A percentile compares a stretch with the other conserved stretches of the same genome.
Evolutionary conservation across 2,797 vertebrate genomes (phyloP).

Genomic region (Caiman crocodilus): DNA sequence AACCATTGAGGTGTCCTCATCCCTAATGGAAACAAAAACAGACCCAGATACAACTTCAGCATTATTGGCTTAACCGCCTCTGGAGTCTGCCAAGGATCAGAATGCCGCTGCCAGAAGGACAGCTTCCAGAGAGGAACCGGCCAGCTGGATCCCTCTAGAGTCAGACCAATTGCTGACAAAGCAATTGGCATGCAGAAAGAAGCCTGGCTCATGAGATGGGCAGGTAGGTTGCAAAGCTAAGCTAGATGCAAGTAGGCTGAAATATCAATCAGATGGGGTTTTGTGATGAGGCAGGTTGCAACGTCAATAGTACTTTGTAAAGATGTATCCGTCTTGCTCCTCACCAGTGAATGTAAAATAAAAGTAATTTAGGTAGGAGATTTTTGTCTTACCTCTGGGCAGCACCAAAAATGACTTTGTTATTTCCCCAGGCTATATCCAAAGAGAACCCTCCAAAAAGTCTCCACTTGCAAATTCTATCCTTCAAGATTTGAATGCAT

Average conservation of each 20-base stretch:
- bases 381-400: neutral
- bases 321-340: neutral
- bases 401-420: neutral
- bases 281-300: neutral
- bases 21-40: neutral
- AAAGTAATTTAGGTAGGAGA: neutral
- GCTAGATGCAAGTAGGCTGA: fast-evolving
- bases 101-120: neutral
- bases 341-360: neutral
- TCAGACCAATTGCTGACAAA: neutral
- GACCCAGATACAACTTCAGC: neutral
- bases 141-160: neutral
- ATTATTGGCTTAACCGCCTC: neutral
- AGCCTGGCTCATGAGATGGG: neutral
- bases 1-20: neutral
- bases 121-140: neutral
- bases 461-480: neutral
- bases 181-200: neutral
- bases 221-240: neutral
- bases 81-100: neutral
- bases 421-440: too few relatives aligned
- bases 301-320: neutral
- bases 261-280: neutral
- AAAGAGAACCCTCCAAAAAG: neutral
- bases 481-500: neutral